Evolutionary conservation across 1,140 invertebrate species (phyloP), one percentile per base, ranked within the genome.

Genomic region (Diachasma alloeum): DNA sequence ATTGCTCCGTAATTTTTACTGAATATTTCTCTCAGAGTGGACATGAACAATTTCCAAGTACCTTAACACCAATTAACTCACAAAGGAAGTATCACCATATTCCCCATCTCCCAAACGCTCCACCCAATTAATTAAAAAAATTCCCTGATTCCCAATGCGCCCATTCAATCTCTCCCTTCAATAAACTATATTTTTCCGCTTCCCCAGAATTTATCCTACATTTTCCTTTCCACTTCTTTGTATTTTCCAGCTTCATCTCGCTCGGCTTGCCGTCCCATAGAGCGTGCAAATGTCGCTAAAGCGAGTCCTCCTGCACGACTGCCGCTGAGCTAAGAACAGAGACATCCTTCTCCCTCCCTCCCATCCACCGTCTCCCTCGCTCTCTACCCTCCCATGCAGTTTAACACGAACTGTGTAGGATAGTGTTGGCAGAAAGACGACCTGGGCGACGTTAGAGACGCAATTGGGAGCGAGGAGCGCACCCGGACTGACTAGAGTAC

Each of bases 201-300:
- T 53, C n/a, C 48, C n/a, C 2, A 53, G 10, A 42, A 42, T 42
- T 42, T 3, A 53, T 53, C 24, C 8, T 5, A 1, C 26, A 36
- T 36, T 71, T n/a, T 53, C n/a, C 3, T 36, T 1, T 56, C 24
- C 26, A 19, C n/a, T 48, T 37, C 46, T 56, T 56, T 72, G 48
- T 19, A 31, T 24, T 53, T 17, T 13, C 8, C 26, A 36, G 2
- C 31, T 15, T 17, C 53, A 59, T 67, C 68, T 75, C 77, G 71
- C 59, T 77, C 69, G 44, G 67, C 42, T 78, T 76, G 70, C 31
- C 56, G 36, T 71, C 78, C 59, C 48, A 53, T 75, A 48, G 48
- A 79, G 39, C 72, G 74, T 74, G 66, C 70, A 79, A 76, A 79
- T 74, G 78, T 74, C 78, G 74, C 74, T 79, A 76, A 53, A 76